These are phyloP conservation scores for Lampris megalopsis DNA, from an alignment of 2,113 vertebrate species.

Conservation along the genomic window DNA sequence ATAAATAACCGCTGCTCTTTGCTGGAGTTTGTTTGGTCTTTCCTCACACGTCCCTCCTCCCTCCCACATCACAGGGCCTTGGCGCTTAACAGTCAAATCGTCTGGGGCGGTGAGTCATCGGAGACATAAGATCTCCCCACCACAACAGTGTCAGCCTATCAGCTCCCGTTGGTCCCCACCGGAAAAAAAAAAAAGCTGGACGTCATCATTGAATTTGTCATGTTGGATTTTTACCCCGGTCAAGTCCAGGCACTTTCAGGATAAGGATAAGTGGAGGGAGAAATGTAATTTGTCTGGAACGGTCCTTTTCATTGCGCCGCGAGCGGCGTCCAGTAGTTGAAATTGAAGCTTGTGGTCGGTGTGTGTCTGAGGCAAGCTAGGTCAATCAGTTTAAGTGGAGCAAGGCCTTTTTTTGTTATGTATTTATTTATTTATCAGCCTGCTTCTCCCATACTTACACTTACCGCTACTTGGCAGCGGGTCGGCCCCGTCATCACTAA, in stretches of 20 bases:
- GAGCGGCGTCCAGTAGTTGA: not conserved
- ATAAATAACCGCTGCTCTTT: too few relatives aligned
- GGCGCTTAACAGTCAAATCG: too few relatives aligned
- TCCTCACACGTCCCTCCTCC: too few relatives aligned
- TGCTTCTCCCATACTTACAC: too few relatives aligned
- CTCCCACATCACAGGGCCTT: too few relatives aligned
- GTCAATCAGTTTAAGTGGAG: too few relatives aligned
- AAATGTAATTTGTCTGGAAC: not conserved
- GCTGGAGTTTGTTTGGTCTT: too few relatives aligned
- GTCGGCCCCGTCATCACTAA: too few relatives aligned
- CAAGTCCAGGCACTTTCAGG: constrained; percentile 3
- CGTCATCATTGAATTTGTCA: constrained; percentile 22
- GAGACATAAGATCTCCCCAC: not conserved
- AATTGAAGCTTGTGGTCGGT: not conserved
- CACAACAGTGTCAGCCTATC: constrained; percentile 10
- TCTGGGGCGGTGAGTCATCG: not conserved
- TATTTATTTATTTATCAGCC: too few relatives aligned
- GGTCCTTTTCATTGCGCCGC: constrained; percentile 12
- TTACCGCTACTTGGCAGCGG: too few relatives aligned
- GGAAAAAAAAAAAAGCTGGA: not conserved
- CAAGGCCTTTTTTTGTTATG: too few relatives aligned
- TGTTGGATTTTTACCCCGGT: constrained; percentile 14
- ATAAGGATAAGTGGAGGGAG: constrained; percentile 17
- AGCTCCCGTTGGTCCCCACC: not conserved
- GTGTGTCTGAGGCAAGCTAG: too few relatives aligned